phyloP scores from a whole-genome alignment of 2,797 vertebrate species.

The Siniperca undulata region DNA sequence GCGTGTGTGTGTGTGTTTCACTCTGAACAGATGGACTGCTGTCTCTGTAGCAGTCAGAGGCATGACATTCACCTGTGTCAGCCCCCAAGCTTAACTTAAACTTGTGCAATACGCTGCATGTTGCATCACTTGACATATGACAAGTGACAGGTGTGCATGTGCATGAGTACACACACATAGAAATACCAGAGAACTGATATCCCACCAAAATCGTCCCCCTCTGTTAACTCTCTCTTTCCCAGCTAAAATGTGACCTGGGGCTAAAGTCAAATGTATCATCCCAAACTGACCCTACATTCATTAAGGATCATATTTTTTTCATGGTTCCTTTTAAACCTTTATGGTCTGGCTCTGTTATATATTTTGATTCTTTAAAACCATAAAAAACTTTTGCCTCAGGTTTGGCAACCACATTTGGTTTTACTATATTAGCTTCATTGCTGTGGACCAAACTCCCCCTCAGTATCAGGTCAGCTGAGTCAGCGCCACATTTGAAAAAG shows the following conservation, averaged over 20 bases:
- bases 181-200: background rate
- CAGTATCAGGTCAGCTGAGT: constrained; percentile 27
- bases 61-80: constrained; percentile 67
- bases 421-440: constrained; percentile 20
- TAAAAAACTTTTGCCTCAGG: background rate
- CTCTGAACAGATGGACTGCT: constrained; percentile 71
- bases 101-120: constrained; percentile 55
- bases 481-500: constrained; percentile 22
- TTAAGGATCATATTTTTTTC: background rate
- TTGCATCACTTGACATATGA: constrained; percentile 65
- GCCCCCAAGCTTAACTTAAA: constrained; percentile 49
- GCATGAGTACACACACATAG: constrained; percentile 24
- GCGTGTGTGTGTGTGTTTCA: constrained; percentile 25
- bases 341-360: background rate
- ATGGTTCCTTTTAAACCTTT: background rate
- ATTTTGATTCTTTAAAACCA: constrained; percentile 4
- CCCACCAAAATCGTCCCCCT: background rate
- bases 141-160: constrained; percentile 62
- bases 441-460: constrained; percentile 2
- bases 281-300: background rate
- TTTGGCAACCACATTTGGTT: constrained; percentile 15
- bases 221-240: background rate
- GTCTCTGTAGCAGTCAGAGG: constrained; percentile 71
- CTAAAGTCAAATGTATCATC: background rate
- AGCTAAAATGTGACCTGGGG: background rate